Conservation (phyloP, 2,888 invertebrate species). For the Bombylius major region DNA sequence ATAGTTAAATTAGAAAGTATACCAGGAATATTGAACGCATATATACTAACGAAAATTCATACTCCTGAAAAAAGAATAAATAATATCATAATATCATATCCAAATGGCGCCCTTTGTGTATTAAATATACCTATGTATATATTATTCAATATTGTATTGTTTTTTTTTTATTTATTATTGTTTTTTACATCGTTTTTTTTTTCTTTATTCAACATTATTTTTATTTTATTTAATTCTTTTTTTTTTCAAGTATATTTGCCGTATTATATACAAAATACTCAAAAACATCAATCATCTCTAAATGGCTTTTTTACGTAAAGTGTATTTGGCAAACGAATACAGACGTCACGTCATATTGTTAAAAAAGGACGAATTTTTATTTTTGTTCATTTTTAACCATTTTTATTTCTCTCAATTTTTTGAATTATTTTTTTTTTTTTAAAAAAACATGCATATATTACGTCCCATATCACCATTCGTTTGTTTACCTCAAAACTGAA, state of each 20-base stretch:
- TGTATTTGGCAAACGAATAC: slow-evolving; percentile 2
- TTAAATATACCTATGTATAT: background rate
- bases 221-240: background rate
- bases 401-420: no score
- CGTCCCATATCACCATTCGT: no score
- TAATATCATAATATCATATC: no score
- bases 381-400: no score
- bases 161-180: background rate
- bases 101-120: slow-evolving; percentile 8
- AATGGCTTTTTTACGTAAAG: slow-evolving; percentile 20
- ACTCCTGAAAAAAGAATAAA: background rate
- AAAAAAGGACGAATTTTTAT: no score
- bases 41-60: background rate
- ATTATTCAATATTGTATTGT: background rate
- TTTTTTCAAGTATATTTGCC: no score
- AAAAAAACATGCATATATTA: no score
- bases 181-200: background rate
- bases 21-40: no score
- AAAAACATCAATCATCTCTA: slow-evolving; percentile 21
- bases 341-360: background rate
- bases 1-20: no score
- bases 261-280: background rate
- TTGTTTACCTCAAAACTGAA: no score
- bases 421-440: no score
- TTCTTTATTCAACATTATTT: background rate